phyloP scores from a whole-genome alignment of 2,888 invertebrate species.

The Tinea pellionella region DNA sequence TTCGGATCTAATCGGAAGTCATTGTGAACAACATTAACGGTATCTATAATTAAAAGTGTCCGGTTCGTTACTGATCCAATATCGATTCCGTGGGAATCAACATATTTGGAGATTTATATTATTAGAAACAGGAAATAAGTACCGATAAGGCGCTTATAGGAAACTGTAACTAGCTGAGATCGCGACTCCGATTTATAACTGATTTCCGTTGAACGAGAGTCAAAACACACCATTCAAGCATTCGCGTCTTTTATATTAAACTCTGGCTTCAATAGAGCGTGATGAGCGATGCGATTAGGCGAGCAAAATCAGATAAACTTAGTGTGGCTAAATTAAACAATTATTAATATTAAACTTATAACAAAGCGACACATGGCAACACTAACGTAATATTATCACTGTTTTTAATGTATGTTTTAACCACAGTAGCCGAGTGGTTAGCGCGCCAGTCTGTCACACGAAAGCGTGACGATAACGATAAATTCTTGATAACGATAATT shows the following conservation, averaged over 20 bases:
- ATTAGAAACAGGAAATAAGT: constrained; percentile 12
- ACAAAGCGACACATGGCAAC: too few species aligned
- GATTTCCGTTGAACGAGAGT: constrained; percentile 16
- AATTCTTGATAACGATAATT: too few species aligned
- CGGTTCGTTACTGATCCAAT: constrained; percentile 7
- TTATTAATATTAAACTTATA: too few species aligned
- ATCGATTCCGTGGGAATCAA: constrained; percentile 10
- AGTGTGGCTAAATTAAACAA: too few species aligned
- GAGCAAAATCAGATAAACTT: too few species aligned
- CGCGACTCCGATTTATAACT: constrained; percentile 11
- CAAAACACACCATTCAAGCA: constrained; percentile 14
- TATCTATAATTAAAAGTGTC: background rate
- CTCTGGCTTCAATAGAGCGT: background rate
- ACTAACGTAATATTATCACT: too few species aligned
- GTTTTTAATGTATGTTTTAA: too few species aligned
- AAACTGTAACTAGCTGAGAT: background rate
- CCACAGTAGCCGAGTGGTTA: too few species aligned
- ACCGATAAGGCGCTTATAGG: constrained; percentile 14
- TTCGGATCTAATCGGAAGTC: background rate
- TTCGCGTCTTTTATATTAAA: background rate
- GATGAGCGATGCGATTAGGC: too few species aligned
- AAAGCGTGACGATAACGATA: too few species aligned
- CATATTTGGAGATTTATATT: constrained; percentile 8
- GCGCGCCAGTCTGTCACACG: too few species aligned
- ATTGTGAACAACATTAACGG: constrained; percentile 1